These are phyloP conservation scores for Dolichallabes microphthalmus DNA, from an alignment of 2,113 vertebrate genomes.

Conservation along the genomic window DNA sequence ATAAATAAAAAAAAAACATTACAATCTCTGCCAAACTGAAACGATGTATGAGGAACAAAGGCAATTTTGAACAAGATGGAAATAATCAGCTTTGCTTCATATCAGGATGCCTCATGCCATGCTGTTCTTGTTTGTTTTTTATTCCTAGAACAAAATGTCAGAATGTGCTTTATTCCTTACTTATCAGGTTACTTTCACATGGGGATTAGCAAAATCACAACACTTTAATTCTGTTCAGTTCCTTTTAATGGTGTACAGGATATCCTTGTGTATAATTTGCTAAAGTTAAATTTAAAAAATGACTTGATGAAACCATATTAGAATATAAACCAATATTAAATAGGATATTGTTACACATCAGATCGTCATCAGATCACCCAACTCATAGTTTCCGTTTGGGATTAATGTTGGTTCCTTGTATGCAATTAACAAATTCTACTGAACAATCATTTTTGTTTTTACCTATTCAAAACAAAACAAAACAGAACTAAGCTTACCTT, in stretches of 20 bases:
- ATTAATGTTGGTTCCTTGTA: neutral
- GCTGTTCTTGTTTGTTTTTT: neutral
- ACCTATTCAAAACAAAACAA: neutral
- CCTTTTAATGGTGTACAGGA: neutral
- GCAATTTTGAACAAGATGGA: neutral
- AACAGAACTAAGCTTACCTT: conserved; percentile 78
- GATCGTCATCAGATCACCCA: neutral
- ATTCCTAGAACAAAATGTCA: neutral
- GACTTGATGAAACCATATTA: neutral
- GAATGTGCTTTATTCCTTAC: neutral
- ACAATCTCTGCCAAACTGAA: neutral
- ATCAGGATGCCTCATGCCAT: neutral
- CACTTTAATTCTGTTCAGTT: neutral
- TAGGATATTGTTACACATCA: neutral
- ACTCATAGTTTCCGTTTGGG: neutral
- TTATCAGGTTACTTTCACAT: neutral
- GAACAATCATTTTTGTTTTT: neutral
- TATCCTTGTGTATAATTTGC: neutral
- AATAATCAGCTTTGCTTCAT: neutral
- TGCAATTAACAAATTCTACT: neutral
- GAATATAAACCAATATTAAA: neutral
- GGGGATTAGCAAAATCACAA: neutral
- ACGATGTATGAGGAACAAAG: neutral
- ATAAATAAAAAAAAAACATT: neutral
- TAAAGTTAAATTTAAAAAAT: neutral